Conservation (phyloP, 2,888 invertebrate genomes). For the Rambutsinella grinnellia region DNA sequence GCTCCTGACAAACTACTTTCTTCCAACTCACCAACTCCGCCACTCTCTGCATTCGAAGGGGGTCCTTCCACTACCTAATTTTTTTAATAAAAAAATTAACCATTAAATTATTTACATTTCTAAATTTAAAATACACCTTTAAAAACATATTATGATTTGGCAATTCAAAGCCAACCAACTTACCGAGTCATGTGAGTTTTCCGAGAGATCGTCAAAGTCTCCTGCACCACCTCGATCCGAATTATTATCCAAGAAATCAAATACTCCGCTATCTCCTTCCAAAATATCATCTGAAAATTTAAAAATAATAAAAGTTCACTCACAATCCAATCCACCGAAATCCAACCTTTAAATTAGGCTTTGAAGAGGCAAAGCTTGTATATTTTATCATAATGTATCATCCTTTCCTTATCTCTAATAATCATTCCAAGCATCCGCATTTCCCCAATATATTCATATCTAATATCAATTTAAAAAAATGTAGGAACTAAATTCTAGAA, state of each 20-base stretch:
- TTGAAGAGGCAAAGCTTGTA: not conserved
- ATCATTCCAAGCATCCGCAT: too few species aligned
- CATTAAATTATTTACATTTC: slow-evolving; percentile 3
- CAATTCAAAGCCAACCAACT: too few species aligned
- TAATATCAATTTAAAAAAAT: too few species aligned
- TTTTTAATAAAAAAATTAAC: too few species aligned
- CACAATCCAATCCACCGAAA: not conserved
- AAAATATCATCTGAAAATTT: slow-evolving; percentile 63
- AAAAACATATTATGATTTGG: too few species aligned
- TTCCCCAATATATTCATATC: too few species aligned
- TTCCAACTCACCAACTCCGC: slow-evolving; percentile 42
- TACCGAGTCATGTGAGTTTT: slow-evolving; percentile 50
- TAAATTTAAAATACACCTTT: too few species aligned
- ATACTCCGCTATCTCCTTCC: slow-evolving; percentile 66
- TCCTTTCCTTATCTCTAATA: too few species aligned
- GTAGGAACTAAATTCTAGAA: too few species aligned
- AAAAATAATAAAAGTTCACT: not conserved
- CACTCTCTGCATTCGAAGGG: slow-evolving; percentile 30
- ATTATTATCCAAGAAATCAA: slow-evolving; percentile 60
- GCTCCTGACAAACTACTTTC: slow-evolving; percentile 65
- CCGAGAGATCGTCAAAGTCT: slow-evolving; percentile 35
- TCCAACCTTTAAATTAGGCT: not conserved
- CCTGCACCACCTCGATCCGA: slow-evolving; percentile 26
- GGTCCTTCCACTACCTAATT: slow-evolving; percentile 23
- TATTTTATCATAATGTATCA: too few species aligned